A percentile compares a stretch with the other conserved stretches of the same genome.
These are phyloP conservation scores for Avahi laniger DNA, from an alignment of 2,797 vertebrate species.

Conservation along the genomic window DNA sequence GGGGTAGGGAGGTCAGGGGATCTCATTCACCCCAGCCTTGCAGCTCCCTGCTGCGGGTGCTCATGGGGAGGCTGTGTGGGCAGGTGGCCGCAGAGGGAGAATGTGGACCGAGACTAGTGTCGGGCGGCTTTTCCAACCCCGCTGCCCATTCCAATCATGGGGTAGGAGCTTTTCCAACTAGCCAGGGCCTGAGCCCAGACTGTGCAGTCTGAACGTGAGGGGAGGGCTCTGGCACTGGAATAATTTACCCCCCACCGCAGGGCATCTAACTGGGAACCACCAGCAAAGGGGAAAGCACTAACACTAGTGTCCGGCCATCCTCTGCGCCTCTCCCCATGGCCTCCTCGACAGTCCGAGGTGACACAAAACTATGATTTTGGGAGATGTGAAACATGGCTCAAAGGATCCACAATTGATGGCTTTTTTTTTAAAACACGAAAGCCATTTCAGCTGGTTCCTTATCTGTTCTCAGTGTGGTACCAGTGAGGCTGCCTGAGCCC, in stretches of 20 bases:
- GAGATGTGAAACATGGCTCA: neutral
- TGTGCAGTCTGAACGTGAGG: accelerated
- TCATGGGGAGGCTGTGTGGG: too few species aligned
- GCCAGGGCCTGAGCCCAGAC: neutral
- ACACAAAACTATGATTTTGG: neutral
- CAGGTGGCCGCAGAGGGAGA: neutral
- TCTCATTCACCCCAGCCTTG: accelerated
- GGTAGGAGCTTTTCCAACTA: neutral
- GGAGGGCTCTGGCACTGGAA: neutral
- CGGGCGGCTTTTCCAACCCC: neutral
- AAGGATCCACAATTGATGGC: neutral
- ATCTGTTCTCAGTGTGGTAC: neutral
- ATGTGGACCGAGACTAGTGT: neutral
- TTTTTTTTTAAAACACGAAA: neutral
- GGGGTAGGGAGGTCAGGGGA: neutral
- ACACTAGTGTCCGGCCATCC: accelerated
- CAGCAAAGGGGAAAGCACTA: neutral
- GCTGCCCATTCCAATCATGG: accelerated
- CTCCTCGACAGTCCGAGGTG: neutral
- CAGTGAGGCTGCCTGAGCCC: neutral
- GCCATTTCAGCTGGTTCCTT: neutral
- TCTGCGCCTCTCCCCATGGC: accelerated
- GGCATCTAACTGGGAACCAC: neutral
- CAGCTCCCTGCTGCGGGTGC: neutral
- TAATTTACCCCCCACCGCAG: accelerated